phyloP scores from a whole-genome alignment of 1,140 invertebrate species.

The Drosophila tristis region DNA sequence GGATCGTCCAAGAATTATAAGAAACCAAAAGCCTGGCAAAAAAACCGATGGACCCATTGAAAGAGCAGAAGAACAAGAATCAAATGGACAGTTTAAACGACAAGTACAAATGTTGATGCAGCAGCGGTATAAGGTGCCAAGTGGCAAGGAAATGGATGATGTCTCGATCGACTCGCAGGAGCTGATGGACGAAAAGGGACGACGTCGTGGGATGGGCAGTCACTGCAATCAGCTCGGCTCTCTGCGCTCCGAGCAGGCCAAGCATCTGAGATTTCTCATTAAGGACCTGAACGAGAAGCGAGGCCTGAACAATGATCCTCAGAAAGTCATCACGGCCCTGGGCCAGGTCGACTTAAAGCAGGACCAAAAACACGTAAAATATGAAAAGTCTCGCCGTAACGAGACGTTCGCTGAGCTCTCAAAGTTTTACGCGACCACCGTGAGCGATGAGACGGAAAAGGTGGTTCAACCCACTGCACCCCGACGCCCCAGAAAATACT shows the following conservation, averaged over 20 bases:
- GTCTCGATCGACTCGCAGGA: no score
- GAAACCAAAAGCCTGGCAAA: no score
- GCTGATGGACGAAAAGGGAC: constrained; percentile 13
- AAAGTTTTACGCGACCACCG: background rate
- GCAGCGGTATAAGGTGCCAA: no score
- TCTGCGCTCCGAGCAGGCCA: background rate
- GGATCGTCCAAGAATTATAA: no score
- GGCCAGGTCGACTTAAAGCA: background rate
- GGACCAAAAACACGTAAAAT: background rate
- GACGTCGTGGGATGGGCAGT: constrained; percentile 20
- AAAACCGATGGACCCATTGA: no score
- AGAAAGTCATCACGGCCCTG: no score
- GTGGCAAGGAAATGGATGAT: no score
- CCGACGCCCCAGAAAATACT: background rate
- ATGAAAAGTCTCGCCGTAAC: background rate
- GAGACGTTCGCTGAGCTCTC: background rate
- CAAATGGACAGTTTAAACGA: no score
- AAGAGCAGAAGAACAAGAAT: no score
- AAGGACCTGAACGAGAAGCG: no score
- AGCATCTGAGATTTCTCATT: background rate
- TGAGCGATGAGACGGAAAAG: background rate
- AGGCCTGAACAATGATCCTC: no score
- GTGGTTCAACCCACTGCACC: background rate
- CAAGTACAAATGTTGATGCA: no score
- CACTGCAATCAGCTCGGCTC: background rate